These are phyloP conservation scores for Leptosomus discolor DNA, from an alignment of 2,113 vertebrate genomes.

Conservation along the genomic window DNA sequence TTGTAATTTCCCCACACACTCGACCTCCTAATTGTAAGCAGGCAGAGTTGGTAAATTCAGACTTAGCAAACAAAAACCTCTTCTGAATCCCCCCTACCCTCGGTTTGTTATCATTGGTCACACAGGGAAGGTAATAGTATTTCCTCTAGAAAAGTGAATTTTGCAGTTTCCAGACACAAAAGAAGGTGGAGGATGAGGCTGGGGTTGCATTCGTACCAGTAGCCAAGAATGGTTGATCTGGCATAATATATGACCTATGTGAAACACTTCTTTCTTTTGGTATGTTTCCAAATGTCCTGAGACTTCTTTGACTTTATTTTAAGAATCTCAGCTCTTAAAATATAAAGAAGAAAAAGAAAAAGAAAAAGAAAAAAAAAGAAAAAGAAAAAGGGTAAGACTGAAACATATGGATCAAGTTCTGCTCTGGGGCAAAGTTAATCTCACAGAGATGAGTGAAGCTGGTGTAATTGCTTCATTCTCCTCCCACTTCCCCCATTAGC, in stretches of 20 bases:
- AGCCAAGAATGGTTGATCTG: background rate
- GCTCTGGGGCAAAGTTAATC: background rate
- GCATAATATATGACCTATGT: background rate
- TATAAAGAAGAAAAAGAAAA: background rate
- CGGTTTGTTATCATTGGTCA: background rate
- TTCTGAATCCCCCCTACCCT: background rate
- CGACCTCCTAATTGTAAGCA: background rate
- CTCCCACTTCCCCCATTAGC: background rate
- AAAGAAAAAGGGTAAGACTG: background rate
- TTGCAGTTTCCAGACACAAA: background rate
- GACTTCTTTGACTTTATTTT: background rate
- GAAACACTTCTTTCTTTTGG: background rate
- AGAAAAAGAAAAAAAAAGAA: too few species aligned
- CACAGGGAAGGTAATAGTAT: background rate
- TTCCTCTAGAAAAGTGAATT: background rate
- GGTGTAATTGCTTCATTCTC: background rate
- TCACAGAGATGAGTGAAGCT: background rate
- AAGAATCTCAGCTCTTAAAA: background rate
- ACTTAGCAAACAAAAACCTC: background rate
- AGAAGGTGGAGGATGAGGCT: background rate
- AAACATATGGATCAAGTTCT: background rate
- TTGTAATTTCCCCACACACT: background rate
- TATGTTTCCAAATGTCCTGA: background rate
- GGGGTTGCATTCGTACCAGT: background rate
- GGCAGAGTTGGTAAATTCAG: background rate